A percentile compares a stretch with the other conserved stretches of the same genome.
phyloP scores from a whole-genome alignment of 2,113 vertebrate genomes.

The Tragelaphus strepsiceros region DNA sequence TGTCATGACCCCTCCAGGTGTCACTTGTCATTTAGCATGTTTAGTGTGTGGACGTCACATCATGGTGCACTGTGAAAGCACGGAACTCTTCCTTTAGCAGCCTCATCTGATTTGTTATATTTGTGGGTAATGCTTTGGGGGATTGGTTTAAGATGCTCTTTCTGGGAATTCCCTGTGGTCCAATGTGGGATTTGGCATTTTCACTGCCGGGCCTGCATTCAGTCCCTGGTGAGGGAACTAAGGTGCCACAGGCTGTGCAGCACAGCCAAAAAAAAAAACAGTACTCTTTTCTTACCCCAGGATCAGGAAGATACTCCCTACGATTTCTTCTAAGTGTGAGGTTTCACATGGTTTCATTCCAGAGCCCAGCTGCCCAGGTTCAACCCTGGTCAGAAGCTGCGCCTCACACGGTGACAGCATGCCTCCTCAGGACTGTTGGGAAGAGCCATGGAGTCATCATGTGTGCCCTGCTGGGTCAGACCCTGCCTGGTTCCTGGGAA shows the following conservation, averaged over 20 bases:
- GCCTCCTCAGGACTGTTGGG: background rate
- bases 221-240: background rate
- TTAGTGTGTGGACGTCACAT: accelerated
- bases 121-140: no score
- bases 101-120: no score
- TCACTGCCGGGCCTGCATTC: background rate
- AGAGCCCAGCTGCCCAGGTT: background rate
- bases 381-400: background rate
- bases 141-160: no score
- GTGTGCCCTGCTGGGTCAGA: background rate
- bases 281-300: background rate
- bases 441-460: background rate
- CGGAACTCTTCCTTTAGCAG: background rate
- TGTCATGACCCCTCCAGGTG: background rate
- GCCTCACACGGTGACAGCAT: background rate
- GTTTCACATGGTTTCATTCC: background rate
- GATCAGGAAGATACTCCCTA: background rate
- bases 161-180: background rate
- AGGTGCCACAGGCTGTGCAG: background rate
- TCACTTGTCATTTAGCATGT: background rate
- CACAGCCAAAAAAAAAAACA: background rate
- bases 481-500: background rate
- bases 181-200: background rate
- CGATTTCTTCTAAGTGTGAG: background rate
- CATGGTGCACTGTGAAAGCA: background rate